phyloP scores from a whole-genome alignment of 2,113 vertebrate species.

The Nothobranchius kuhntae region DNA sequence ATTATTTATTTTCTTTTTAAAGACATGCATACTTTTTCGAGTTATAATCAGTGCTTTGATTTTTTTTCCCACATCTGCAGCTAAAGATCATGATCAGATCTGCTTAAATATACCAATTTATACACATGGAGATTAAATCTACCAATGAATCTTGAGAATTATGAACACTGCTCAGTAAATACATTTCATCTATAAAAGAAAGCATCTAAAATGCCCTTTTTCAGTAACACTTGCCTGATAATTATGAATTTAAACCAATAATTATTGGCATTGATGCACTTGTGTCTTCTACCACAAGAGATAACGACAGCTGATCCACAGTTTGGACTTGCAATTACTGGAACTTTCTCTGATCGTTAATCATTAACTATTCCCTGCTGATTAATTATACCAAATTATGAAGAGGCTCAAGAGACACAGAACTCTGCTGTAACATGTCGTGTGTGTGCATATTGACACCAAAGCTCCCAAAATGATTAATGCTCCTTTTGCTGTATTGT shows the following conservation, averaged over 20 bases:
- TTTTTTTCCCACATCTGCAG: not conserved
- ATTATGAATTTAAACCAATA: conserved; percentile 31
- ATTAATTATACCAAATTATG: conserved; percentile 65
- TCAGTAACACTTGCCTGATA: not conserved
- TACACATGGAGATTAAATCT: not conserved
- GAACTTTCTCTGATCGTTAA: conserved; percentile 44
- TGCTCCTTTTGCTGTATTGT: conserved; percentile 13
- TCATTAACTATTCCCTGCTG: conserved; percentile 61
- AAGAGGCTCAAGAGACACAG: conserved; percentile 42
- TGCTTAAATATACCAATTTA: not conserved
- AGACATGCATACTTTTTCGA: no score
- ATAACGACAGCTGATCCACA: conserved; percentile 47
- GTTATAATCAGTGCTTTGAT: not conserved
- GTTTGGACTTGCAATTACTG: conserved; percentile 61
- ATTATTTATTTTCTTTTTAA: no score
- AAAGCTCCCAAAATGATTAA: conserved; percentile 8
- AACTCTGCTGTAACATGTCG: conserved; percentile 23
- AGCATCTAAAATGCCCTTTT: not conserved
- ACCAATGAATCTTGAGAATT: not conserved
- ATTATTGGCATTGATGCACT: conserved; percentile 35
- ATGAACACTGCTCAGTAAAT: not conserved
- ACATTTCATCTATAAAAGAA: not conserved
- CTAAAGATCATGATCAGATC: not conserved
- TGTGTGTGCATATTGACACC: conserved; percentile 4
- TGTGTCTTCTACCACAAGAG: conserved; percentile 30